Percentiles rank a stretch among this genome's conserved stretches.
Evolutionary conservation across 2,113 vertebrate species (phyloP).

Genomic region (Melanotaenia duboulayi): DNA sequence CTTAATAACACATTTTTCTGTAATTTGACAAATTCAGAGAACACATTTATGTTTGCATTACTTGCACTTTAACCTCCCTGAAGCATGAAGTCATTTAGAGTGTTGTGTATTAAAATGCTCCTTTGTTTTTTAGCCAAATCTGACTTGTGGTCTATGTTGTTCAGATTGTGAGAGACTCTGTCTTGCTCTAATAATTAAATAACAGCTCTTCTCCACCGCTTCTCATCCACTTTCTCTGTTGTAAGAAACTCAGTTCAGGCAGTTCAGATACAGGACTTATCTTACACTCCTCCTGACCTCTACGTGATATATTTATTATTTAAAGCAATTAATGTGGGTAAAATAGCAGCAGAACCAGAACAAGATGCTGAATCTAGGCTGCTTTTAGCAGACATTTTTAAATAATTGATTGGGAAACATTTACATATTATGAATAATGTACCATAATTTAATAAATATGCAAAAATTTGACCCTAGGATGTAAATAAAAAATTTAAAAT

Average conservation of each 20-base stretch:
- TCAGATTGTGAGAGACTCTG: conserved; percentile 1
- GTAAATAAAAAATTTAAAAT: not conserved
- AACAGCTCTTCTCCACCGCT: not conserved
- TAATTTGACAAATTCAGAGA: no score
- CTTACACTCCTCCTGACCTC: not conserved
- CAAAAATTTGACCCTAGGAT: not conserved
- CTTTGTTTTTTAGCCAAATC: not conserved
- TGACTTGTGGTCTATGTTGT: not conserved
- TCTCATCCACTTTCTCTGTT: not conserved
- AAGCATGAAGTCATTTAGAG: no score
- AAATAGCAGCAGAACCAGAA: not conserved
- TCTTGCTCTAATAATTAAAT: conserved; percentile 11
- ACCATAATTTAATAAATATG: not conserved
- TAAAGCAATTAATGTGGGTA: not conserved
- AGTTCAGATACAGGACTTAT: not conserved
- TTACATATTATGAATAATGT: not conserved
- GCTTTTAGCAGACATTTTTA: not conserved
- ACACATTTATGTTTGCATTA: no score
- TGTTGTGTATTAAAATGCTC: no score
- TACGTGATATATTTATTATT: not conserved
- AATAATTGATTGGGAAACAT: not conserved
- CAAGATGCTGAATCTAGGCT: not conserved
- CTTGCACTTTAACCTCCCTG: no score
- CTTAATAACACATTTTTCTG: no score
- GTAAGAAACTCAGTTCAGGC: no score